These are phyloP conservation scores for Gopherus evgoodei DNA, from an alignment of 2,113 vertebrate genomes.

Conservation along the genomic window DNA sequence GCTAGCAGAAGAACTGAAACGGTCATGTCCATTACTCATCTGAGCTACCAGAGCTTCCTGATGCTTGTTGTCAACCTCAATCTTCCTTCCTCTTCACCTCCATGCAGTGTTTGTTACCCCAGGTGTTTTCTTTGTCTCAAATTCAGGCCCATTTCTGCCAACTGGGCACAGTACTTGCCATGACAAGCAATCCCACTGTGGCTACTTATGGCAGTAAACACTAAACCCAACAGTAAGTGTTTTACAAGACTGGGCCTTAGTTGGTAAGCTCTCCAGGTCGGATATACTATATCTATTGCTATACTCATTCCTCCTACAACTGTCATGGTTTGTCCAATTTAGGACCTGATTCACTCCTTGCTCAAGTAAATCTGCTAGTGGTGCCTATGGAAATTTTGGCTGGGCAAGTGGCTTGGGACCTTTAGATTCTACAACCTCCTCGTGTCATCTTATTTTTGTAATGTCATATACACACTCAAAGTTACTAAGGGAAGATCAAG, in stretches of 20 bases:
- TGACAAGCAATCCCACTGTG: neutral
- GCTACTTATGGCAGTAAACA: neutral
- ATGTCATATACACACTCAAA: accelerated
- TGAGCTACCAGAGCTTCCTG: neutral
- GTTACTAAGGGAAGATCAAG: accelerated
- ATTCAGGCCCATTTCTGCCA: neutral
- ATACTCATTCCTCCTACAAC: neutral
- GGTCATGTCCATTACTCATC: neutral
- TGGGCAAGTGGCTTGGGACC: neutral
- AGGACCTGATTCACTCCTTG: accelerated
- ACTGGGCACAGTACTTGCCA: neutral
- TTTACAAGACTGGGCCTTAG: neutral
- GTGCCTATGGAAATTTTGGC: neutral
- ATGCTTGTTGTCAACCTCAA: neutral
- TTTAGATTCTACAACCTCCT: neutral
- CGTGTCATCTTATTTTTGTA: accelerated
- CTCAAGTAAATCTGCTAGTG: neutral
- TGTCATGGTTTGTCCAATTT: neutral
- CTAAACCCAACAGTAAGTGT: neutral
- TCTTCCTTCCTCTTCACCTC: neutral
- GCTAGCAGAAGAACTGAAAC: neutral
- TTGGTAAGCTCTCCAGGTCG: neutral
- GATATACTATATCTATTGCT: neutral
- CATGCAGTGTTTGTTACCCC: neutral
- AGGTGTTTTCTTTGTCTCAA: neutral